Percentiles rank a stretch among this genome's conserved stretches.
Evolutionary conservation across 2,888 invertebrate genomes (phyloP).

Genomic region (Troides oblongomaculatus): DNA sequence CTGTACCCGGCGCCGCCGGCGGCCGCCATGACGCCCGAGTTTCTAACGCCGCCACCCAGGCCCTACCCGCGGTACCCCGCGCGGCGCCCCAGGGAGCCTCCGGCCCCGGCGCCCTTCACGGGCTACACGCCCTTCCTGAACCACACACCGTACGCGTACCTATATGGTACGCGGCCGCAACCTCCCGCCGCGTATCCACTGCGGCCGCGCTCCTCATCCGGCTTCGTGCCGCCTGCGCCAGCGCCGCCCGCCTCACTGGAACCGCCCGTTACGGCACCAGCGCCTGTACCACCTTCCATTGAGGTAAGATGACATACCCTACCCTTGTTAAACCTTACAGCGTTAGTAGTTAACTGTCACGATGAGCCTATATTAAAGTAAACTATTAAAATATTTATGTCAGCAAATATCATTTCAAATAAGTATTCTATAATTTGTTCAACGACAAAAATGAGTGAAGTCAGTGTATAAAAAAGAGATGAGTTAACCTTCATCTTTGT

Average conservation of each 20-base stretch:
- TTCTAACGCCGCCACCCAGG: constrained; percentile 84
- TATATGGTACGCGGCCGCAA: constrained; percentile 68
- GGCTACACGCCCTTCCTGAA: constrained; percentile 63
- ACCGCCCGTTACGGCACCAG: constrained; percentile 61
- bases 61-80: constrained; percentile 78
- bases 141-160: constrained; percentile 67
- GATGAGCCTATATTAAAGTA: neutral
- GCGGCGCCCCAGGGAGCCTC: constrained; percentile 59
- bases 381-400: neutral
- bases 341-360: neutral
- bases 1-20: constrained; percentile 73
- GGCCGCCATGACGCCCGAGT: constrained; percentile 79
- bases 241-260: constrained; percentile 62
- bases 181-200: constrained; percentile 60
- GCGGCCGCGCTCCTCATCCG: constrained; percentile 65
- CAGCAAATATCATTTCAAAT: no score
- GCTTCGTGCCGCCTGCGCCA: constrained; percentile 69
- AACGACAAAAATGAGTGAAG: no score
- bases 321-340: neutral
- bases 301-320: constrained; percentile 47
- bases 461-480: no score
- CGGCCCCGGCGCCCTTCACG: constrained; percentile 57
- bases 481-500: no score
- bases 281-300: constrained; percentile 60
- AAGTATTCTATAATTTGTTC: no score